Evolutionary conservation across 2,113 vertebrate species (phyloP).

Genomic region (Macquaria australasica): DNA sequence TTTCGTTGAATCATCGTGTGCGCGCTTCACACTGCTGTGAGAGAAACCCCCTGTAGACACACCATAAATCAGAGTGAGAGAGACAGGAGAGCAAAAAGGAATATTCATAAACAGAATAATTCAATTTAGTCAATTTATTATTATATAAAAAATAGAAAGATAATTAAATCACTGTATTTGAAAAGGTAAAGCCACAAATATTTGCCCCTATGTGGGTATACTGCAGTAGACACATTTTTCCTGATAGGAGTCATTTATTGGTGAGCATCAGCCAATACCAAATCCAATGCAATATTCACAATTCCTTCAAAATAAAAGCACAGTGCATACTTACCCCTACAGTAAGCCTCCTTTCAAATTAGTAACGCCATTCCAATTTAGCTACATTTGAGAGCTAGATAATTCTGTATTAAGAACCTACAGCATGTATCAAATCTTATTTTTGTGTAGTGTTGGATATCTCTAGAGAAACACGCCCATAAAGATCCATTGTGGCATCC

Average conservation of each 20-base stretch:
- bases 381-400: neutral
- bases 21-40: slow-evolving; percentile 48
- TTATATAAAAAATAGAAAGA: neutral
- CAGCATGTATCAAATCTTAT: neutral
- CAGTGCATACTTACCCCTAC: no score
- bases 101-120: neutral
- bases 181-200: neutral
- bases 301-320: no score
- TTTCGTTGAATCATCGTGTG: slow-evolving; percentile 20
- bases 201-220: no score
- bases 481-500: neutral
- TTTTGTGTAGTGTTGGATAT: neutral
- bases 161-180: neutral
- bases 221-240: neutral
- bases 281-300: neutral
- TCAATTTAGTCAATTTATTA: neutral
- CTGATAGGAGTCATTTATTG: no score
- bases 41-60: slow-evolving; percentile 14
- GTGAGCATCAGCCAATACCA: neutral
- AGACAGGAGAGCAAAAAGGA: neutral
- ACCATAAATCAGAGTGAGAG: neutral
- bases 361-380: neutral
- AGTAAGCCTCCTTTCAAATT: neutral
- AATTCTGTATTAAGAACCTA: neutral
- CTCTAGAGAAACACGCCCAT: neutral